These are phyloP conservation scores for Hemaris fuciformis DNA, from an alignment of 2,888 invertebrate species.

Conservation along the genomic window DNA sequence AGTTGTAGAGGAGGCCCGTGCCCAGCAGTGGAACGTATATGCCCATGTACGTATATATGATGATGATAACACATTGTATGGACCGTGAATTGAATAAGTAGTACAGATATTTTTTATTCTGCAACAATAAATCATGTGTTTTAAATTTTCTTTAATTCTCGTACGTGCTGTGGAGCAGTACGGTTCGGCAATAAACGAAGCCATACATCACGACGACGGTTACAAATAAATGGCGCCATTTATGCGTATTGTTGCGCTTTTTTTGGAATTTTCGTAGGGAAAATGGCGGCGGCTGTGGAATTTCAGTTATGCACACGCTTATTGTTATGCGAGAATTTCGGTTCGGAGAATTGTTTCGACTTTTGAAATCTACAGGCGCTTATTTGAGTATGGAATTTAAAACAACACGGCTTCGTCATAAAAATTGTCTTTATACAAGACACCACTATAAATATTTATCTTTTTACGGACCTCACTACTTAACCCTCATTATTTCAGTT, in stretches of 20 bases:
- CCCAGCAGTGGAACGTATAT: too few species aligned
- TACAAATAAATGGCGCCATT: slow-evolving; percentile 11
- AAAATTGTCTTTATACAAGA: too few species aligned
- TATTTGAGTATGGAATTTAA: too few species aligned
- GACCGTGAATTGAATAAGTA: too few species aligned
- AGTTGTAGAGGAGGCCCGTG: too few species aligned
- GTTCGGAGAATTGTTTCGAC: neutral
- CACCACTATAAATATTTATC: too few species aligned
- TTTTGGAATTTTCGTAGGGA: neutral
- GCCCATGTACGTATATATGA: too few species aligned
- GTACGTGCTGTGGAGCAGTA: slow-evolving; percentile 21
- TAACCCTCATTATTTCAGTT: too few species aligned
- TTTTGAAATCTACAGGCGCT: neutral
- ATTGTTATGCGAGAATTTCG: neutral
- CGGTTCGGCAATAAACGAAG: slow-evolving; percentile 31
- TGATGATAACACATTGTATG: too few species aligned
- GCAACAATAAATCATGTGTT: slow-evolving; percentile 22
- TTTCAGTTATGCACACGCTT: neutral
- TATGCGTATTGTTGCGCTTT: slow-evolving; percentile 3
- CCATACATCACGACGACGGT: slow-evolving; percentile 33
- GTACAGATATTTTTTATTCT: neutral
- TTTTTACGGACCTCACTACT: too few species aligned
- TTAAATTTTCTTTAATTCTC: slow-evolving; percentile 42
- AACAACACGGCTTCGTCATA: too few species aligned
- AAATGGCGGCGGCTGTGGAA: neutral